phyloP scores from a whole-genome alignment of 2,888 invertebrate species.

The Himalopsyche tibetana region DNA sequence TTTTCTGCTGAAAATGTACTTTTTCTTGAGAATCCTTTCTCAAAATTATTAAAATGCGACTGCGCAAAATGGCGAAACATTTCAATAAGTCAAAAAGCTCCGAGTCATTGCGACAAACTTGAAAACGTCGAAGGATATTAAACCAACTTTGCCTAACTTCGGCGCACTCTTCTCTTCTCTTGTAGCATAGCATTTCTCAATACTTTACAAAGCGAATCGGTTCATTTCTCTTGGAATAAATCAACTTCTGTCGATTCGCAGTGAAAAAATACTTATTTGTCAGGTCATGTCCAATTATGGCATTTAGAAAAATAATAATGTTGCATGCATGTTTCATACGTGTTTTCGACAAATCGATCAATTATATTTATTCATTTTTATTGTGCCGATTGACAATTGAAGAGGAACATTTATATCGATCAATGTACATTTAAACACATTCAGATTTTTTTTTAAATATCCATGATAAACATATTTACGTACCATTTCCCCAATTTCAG shows the following conservation, averaged over 20 bases:
- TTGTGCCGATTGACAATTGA: too few relatives aligned
- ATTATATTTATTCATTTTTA: too few relatives aligned
- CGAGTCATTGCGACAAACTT: conserved; percentile 21
- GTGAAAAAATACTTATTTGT: background rate
- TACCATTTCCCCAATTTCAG: too few relatives aligned
- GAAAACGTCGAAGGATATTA: conserved; percentile 27
- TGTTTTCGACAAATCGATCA: too few relatives aligned
- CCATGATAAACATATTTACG: too few relatives aligned
- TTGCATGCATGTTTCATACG: too few relatives aligned
- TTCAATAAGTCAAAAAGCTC: conserved; percentile 21
- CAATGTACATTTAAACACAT: too few relatives aligned
- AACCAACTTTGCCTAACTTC: conserved; percentile 10
- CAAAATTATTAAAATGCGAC: conserved; percentile 5
- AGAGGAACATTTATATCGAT: too few relatives aligned
- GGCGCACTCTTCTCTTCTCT: background rate
- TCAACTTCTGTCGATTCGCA: background rate
- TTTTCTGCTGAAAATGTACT: too few relatives aligned
- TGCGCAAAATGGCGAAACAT: conserved; percentile 31
- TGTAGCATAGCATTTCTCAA: conserved; percentile 8
- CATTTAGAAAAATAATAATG: background rate
- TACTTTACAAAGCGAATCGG: background rate
- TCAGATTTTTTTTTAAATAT: too few relatives aligned
- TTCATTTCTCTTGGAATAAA: background rate
- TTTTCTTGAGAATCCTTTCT: background rate
- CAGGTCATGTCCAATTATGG: background rate